These are phyloP conservation scores for Amphipoea oculea DNA, from an alignment of 2,888 invertebrate genomes.

Conservation along the genomic window DNA sequence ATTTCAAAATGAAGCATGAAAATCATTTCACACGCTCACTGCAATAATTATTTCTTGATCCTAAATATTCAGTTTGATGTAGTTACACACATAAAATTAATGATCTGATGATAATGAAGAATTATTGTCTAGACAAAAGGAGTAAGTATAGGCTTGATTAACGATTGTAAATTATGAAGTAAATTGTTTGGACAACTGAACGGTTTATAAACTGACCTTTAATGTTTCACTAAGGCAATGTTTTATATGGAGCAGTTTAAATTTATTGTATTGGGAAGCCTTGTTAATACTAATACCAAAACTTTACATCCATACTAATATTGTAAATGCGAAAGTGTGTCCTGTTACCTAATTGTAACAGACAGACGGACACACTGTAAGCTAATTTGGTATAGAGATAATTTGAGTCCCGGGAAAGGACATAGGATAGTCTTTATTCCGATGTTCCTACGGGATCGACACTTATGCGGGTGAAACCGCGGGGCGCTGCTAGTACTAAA, in stretches of 20 bases:
- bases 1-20: not conserved
- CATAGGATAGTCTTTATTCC: too few relatives aligned
- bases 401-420: too few relatives aligned
- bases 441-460: too few relatives aligned
- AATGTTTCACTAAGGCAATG: conserved; percentile 4
- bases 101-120: not conserved
- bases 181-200: conserved; percentile 27
- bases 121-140: not conserved
- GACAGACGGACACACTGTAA: too few relatives aligned
- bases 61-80: not conserved
- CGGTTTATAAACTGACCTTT: conserved; percentile 12
- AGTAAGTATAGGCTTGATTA: too few relatives aligned
- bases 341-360: too few relatives aligned
- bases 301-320: too few relatives aligned
- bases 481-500: too few relatives aligned
- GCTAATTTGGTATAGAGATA: too few relatives aligned
- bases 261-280: conserved; percentile 1
- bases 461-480: too few relatives aligned
- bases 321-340: too few relatives aligned
- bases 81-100: not conserved
- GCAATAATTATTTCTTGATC: not conserved
- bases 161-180: conserved; percentile 24
- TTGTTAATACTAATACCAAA: too few relatives aligned
- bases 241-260: not conserved
- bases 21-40: not conserved